These are phyloP conservation scores for Byasa hedistus DNA, from an alignment of 2,888 invertebrate species.

Conservation along the genomic window DNA sequence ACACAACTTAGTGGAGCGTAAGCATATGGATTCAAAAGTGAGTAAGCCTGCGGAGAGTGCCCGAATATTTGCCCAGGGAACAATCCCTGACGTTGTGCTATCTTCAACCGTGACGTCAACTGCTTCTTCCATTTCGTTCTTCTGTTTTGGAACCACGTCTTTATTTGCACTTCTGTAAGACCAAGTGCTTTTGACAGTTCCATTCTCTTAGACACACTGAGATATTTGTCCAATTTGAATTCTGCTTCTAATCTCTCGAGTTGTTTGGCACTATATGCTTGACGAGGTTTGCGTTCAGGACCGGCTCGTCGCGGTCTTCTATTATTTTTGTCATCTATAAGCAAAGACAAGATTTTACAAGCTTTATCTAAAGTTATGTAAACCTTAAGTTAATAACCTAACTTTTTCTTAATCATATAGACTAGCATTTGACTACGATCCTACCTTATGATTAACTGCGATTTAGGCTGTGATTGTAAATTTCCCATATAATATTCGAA, in stretches of 20 bases:
- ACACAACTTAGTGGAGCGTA: constrained; percentile 81
- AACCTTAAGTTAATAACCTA: too few species aligned
- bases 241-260: constrained; percentile 94
- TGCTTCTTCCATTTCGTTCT: constrained; percentile 99
- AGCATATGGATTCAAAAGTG: constrained; percentile 82
- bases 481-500: too few species aligned
- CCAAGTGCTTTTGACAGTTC: constrained; percentile 93
- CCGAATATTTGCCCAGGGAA: constrained; percentile 86
- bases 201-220: constrained; percentile 97
- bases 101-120: constrained; percentile 91
- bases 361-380: neutral
- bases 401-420: too few species aligned
- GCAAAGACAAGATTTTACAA: neutral
- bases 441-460: too few species aligned
- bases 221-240: constrained; percentile 97
- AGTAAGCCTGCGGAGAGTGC: constrained; percentile 80
- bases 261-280: constrained; percentile 97
- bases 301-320: constrained; percentile 92
- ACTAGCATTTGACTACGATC: too few species aligned
- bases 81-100: constrained; percentile 91
- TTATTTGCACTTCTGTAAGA: constrained; percentile 96
- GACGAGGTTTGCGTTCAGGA: constrained; percentile 95
- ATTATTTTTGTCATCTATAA: constrained; percentile 87
- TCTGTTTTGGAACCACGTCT: constrained; percentile 98
- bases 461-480: too few species aligned